Percentiles rank a stretch among this genome's conserved stretches.
Evolutionary conservation across 2,888 invertebrate species (phyloP).

Genomic region (Pherbina coryleti): DNA sequence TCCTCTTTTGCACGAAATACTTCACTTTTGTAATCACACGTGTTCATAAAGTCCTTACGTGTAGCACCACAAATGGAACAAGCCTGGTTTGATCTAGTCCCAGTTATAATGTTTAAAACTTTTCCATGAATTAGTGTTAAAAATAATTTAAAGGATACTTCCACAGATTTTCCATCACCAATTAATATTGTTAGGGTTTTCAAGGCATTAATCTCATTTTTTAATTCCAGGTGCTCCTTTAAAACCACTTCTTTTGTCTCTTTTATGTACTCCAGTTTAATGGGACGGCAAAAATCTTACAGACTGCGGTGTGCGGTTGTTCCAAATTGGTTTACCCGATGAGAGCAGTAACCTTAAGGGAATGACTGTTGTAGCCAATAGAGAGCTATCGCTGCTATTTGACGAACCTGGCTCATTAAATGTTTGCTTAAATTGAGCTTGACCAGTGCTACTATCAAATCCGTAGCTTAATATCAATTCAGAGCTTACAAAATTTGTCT

Average conservation of each 20-base stretch:
- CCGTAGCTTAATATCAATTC: constrained; percentile 38
- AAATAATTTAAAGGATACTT: constrained; percentile 33
- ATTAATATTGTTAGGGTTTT: constrained; percentile 29
- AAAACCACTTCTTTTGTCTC: constrained; percentile 29
- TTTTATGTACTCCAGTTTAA: constrained; percentile 30
- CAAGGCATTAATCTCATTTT: constrained; percentile 31
- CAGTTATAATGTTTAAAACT: constrained; percentile 35
- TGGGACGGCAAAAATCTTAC: constrained; percentile 31
- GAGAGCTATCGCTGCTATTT: not conserved
- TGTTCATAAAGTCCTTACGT: constrained; percentile 30
- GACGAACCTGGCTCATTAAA: constrained; percentile 28
- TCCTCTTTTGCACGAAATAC: constrained; percentile 22
- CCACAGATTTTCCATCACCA: constrained; percentile 24
- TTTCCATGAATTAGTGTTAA: no score
- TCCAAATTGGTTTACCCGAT: constrained; percentile 34
- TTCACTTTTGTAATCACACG: constrained; percentile 2
- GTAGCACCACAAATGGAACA: constrained; percentile 34
- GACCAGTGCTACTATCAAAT: constrained; percentile 38
- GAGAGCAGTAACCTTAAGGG: constrained; percentile 29
- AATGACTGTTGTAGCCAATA: constrained; percentile 34
- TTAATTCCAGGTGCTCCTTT: constrained; percentile 30
- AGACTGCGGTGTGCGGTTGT: constrained; percentile 35
- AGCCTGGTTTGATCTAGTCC: constrained; percentile 29
- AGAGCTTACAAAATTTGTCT: constrained; percentile 21
- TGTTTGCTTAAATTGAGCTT: constrained; percentile 35